Base-by-base conservation (phyloP, 2,888 invertebrate genomes). In the Eretmocerus hayati region DNA sequence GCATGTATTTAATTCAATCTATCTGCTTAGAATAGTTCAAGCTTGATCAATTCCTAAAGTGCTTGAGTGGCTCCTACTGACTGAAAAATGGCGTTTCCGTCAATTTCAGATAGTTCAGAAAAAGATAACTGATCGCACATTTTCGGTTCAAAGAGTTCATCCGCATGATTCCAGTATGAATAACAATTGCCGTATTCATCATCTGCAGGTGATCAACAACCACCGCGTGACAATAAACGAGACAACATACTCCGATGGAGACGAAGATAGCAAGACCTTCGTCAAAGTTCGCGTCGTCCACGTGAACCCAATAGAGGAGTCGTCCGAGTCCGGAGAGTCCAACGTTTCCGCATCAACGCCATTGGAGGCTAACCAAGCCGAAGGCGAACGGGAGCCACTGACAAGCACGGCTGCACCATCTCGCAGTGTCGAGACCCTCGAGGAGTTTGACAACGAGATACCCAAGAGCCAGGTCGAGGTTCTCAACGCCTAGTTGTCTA, bases 151-250 rank as follows among this genome's bases (percentile, higher is more conserved):
- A n/a, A n/a, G n/a, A n/a, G n/a, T n/a, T n/a, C n/a, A n/a, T n/a
- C n/a, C n/a, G n/a, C n/a, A n/a, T n/a, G n/a, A n/a, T n/a, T n/a
- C n/a, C n/a, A n/a, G n/a, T n/a, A n/a, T n/a, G n/a, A n/a, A n/a
- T n/a, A n/a, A n/a, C n/a, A n/a, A n/a, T n/a, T n/a, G n/a, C n/a
- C n/a, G n/a, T n/a, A n/a, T n/a, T n/a, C n/a, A n/a, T n/a, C n/a
- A 22, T 33, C 56, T 62, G 16, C 59, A 78, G 78, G 56, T 77
- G 11, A 73, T 77, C 56, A 68, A 76, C 52, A 76, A 77, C 36
- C 77, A 77, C 60, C 71, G 74, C 23, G 75, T 78, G 37, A 75
- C 75, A 23, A 72, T 77, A 51, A 78, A 78, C 60, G 75, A 77
- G 58, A 78, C 78, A 2, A 73, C 73, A 43, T 77, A 74, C 65